Evolutionary conservation across 2,888 invertebrate genomes (phyloP), one percentile per base, ranked within the genome.

Genomic region (Barypeithes pellucidus): DNA sequence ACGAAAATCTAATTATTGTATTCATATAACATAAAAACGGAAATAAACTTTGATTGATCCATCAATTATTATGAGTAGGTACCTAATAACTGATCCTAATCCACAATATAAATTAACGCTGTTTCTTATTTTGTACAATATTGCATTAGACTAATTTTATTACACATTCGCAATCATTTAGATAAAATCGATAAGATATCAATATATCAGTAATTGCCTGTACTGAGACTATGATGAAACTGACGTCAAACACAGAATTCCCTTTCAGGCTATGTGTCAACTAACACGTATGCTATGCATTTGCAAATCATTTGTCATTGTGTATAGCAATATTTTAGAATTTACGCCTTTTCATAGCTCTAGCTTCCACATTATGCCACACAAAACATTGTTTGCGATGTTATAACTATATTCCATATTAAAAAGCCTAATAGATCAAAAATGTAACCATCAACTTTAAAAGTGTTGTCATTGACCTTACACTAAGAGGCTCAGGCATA

Each of bases 221-320:
- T 16, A 16, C 16, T 14, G 18, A 9, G 14, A 4, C 14, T 54
- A 7, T 24, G 18, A 33, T 16, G 14, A 63, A 29, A 16, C 45
- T 71, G 59, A 66, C 60, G 66, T 43, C 39, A 66, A 43, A 20
- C 16, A 22, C 12, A 22, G 33, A 63, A 50, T 63, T 18, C 16
- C 33, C 54, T 16, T 18, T 3, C 14, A 8, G 16, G 7, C 47
- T 60, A 43, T 71, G 71, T 71, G 66, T 66, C 65, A 29, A 12
- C 24, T 50, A 22, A 66, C 71, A 71, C 59, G 71, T 71, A 71
- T 24, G n/a, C n/a, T 39, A 43, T 0, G n/a, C 16, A 7, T 16
- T 16, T 16, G 16, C n/a, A 2, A n/a, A 39, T 12, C 8, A n/a
- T 39, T 39, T 5, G 29, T 29, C 29, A 29, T 29, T 1, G 8